Percentiles rank a stretch among this genome's conserved stretches.
Conservation (phyloP, 1,140 invertebrate species). For the Drosophila virilis region DNA sequence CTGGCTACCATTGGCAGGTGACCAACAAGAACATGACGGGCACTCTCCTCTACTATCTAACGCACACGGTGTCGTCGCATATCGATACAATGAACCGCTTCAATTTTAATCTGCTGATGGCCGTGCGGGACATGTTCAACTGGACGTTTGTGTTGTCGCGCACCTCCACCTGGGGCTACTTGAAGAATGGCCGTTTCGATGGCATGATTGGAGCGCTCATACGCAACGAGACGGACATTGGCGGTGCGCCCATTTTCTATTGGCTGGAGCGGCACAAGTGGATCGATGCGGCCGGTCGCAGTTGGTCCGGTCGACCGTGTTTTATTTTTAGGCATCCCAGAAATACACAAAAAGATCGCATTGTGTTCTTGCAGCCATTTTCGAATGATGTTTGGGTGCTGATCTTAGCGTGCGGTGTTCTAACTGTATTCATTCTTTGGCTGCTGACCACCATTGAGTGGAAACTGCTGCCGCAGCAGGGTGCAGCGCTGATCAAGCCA, state of each 20-base stretch:
- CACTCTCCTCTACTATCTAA: conserved; percentile 86
- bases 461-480: conserved; percentile 65
- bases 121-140: conserved; percentile 87
- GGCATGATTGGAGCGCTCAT: conserved; percentile 88
- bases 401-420: conserved; percentile 75
- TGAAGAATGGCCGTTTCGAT: conserved; percentile 87
- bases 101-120: conserved; percentile 86
- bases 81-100: conserved; percentile 87
- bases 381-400: conserved; percentile 86
- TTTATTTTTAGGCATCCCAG: conserved; percentile 89
- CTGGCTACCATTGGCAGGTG: conserved; percentile 67
- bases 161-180: conserved; percentile 88
- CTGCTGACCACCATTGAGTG: conserved; percentile 71
- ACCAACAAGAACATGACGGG: conserved; percentile 85
- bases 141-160: conserved; percentile 86
- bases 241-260: conserved; percentile 86
- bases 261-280: conserved; percentile 86
- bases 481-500: conserved; percentile 65
- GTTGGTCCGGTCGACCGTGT: conserved; percentile 85
- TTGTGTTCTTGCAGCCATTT: conserved; percentile 87
- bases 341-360: conserved; percentile 86
- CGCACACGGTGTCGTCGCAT: conserved; percentile 84
- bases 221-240: conserved; percentile 86
- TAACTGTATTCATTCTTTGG: conserved; percentile 76
- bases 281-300: conserved; percentile 87